Base-by-base conservation (phyloP, 2,113 vertebrate species). In the Hippocampus mohnikei region DNA sequence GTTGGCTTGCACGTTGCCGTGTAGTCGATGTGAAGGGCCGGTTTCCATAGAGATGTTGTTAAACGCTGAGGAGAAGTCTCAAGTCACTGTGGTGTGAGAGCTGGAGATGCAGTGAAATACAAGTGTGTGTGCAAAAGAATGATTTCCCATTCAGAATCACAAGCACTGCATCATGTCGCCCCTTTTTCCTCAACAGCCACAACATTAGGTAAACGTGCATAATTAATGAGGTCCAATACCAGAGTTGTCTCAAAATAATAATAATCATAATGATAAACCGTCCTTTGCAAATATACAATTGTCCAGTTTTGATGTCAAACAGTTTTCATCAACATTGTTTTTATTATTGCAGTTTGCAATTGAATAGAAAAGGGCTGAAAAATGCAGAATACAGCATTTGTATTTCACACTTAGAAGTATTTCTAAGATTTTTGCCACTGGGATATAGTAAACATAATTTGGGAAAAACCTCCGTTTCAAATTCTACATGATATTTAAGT, bases 151-250 rank as follows among this genome's bases (percentile, higher is more conserved):
- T 93, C 93, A 86, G 82, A 93, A 92, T 81, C 85, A 90, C 80
- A 92, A 92, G 88, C 91, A 79, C 0, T 88, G 91, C 77, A 87
- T 93, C 77, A 93, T 93, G 65, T 93, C 88, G 76, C 89, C 91
- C 0, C 89, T 92, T 0, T 86, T 93, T n/a, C 74, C 92, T 44
- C 29, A 29, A 29, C 33, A 37, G 33, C 33, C 33, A 37, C 33
- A 37, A 37, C 5, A 37, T 37, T 37, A 37, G 33, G 33, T 37
- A 37, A 5, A 37, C 33, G 5, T 37, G 33, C 33, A 37, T 6
- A 37, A 37, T 37, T 37, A 37, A 37, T 37, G 5, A 37, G 33
- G 33, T 37, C 33, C 33, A 37, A 37, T 6, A 37, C 33, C 6
- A 37, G 33, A 37, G 33, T 37, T 37, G 33, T 37, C 5, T 37